Evolutionary conservation across 30 jellyfish, hydroid and myxozoan genomes (phyloP), one percentile per base, ranked within the genome.

Genomic region (Turritopsis dohrnii): DNA sequence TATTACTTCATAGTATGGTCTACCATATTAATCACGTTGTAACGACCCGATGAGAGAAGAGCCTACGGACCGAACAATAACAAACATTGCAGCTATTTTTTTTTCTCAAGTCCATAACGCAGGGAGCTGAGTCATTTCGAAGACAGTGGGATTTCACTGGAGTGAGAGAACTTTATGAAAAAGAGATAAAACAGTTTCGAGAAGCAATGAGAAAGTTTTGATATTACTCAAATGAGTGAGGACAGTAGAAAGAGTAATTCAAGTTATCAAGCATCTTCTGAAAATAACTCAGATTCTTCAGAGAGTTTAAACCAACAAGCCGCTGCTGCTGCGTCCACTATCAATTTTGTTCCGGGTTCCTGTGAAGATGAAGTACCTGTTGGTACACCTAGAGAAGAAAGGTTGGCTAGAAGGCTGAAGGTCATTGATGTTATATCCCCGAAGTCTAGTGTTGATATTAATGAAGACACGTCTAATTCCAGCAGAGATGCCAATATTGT

Each of bases 351-450:
- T 41, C 60, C 60, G 13, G 60, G 71, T 76, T 79, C 21, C 8
- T 31, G 21, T 18, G 72, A 22, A 25, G 89, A 82, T 71, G 85
- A 82, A 22, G 72, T 71, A 18, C 85, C 85, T 4, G 86, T 71
- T 25, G 85, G 85, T 16, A 85, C 97, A 26, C 80, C 97, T 8
- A 53, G 96, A 21, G 97, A 90, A 87, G 97, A 90, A 29, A 54
- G 95, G 54, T 88, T 90, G 23, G 97, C 96, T 21, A 79, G 91
- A 21, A 90, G 82, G 79, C 76, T 90, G 29, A 90, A 90, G 75
- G 90, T 89, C 21, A 90, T 90, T 30, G 97, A 90, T 79, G 95
- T 90, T 16, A 82, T 87, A 21, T 86, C 97, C 31, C 94, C 97
- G 52, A 85, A 85, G 27, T 90, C 97, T 0, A 88, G 96, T 73